These are phyloP conservation scores for Drosophila equinoxialis DNA, from an alignment of 1,140 invertebrate species.

Conservation along the genomic window DNA sequence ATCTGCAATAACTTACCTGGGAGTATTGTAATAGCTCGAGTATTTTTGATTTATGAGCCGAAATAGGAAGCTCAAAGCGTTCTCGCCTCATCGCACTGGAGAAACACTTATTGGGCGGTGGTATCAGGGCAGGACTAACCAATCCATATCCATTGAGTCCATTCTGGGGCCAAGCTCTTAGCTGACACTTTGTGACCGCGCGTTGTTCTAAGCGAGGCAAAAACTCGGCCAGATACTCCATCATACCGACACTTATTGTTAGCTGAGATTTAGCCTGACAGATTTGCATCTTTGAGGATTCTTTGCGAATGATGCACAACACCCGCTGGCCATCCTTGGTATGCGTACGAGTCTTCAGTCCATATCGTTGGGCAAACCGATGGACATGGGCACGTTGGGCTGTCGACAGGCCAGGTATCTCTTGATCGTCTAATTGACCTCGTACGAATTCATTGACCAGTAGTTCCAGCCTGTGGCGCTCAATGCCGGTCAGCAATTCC, in stretches of 20 bases:
- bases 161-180: neutral
- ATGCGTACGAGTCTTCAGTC: constrained; percentile 58
- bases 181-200: neutral
- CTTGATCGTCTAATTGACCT: constrained; percentile 16
- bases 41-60: constrained; percentile 34
- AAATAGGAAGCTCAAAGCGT: constrained; percentile 31
- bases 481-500: neutral
- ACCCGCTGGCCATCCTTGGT: constrained; percentile 43
- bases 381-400: constrained; percentile 57
- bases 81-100: neutral
- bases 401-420: constrained; percentile 42
- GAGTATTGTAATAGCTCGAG: constrained; percentile 9
- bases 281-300: fast-evolving
- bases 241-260: neutral
- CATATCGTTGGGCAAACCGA: constrained; percentile 43
- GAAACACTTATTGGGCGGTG: neutral
- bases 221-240: neutral
- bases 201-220: neutral
- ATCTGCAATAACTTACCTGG: constrained; percentile 40
- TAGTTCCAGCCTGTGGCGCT: constrained; percentile 36
- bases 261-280: neutral
- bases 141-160: constrained; percentile 1
- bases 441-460: constrained; percentile 47
- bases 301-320: constrained; percentile 40
- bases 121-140: constrained; percentile 22